Conservation (phyloP, 2,113 vertebrate genomes). For the Alexandromys fortis region DNA sequence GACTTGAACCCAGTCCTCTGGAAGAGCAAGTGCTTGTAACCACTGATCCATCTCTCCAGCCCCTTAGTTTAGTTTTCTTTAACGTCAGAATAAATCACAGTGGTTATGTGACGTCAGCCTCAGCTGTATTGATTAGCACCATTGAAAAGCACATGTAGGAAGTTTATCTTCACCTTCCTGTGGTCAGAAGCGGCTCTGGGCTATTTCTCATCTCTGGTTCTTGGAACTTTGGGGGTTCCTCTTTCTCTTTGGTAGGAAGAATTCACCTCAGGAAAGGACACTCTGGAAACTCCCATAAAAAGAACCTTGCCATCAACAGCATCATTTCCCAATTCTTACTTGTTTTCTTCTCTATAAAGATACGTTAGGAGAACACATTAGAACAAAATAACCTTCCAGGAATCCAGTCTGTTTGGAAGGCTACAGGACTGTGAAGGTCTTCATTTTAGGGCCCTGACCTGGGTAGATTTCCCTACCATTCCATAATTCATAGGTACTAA, state of each 20-base stretch:
- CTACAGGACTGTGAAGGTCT: neutral
- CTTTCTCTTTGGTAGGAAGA: constrained; percentile 39
- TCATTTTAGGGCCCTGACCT: neutral
- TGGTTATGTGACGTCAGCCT: neutral
- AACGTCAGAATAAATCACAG: neutral
- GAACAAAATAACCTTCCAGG: neutral
- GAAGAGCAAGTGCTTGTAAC: neutral
- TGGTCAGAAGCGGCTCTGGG: neutral
- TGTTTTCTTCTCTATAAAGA: constrained; percentile 30
- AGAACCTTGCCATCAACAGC: constrained; percentile 18
- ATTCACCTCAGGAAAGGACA: constrained; percentile 20
- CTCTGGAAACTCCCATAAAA: constrained; percentile 64
- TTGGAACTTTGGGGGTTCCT: constrained; percentile 39
- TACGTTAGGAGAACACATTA: neutral
- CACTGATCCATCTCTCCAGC: neutral
- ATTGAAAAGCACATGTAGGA: neutral
- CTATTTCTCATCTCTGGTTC: neutral
- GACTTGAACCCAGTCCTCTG: neutral
- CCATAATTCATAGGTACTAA: neutral
- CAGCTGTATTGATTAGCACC: neutral
- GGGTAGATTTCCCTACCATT: neutral
- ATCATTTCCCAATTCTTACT: constrained; percentile 55
- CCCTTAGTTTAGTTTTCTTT: constrained; percentile 2
- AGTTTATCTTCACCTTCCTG: neutral
- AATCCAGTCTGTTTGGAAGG: neutral